These are phyloP conservation scores for Miniopterus natalensis DNA, from an alignment of 2,113 vertebrate genomes.

Conservation along the genomic window DNA sequence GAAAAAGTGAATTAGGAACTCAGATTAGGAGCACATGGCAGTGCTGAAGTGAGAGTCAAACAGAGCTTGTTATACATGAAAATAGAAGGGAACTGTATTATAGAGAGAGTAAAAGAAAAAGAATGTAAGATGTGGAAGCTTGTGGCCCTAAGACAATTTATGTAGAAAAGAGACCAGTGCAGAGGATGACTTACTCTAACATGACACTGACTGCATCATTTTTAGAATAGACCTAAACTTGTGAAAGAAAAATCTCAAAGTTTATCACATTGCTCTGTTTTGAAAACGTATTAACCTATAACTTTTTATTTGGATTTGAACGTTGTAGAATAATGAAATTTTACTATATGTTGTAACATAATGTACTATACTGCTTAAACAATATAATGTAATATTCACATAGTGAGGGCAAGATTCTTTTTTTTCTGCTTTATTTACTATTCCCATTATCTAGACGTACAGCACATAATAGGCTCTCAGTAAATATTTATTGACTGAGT, in stretches of 20 bases:
- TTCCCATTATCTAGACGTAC: background rate
- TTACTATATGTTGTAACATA: background rate
- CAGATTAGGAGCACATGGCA: background rate
- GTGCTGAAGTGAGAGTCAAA: background rate
- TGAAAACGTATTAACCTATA: background rate
- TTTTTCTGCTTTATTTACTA: slow-evolving; percentile 32
- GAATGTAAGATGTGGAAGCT: background rate
- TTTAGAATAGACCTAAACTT: slow-evolving; percentile 28
- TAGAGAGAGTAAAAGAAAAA: background rate
- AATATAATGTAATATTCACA: background rate
- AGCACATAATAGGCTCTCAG: background rate
- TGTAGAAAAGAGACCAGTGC: background rate
- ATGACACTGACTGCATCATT: background rate
- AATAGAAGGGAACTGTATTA: background rate
- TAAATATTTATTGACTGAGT: background rate
- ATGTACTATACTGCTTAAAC: background rate
- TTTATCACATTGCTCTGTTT: background rate
- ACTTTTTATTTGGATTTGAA: slow-evolving; percentile 44
- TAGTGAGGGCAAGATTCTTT: slow-evolving; percentile 1
- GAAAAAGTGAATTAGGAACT: slow-evolving; percentile 22
- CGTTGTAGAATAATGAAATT: slow-evolving; percentile 39
- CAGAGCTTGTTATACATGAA: background rate
- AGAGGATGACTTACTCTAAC: background rate
- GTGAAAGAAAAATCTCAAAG: background rate
- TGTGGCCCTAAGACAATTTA: background rate